A percentile compares a stretch with the other conserved stretches of the same genome.
Evolutionary conservation across 1,140 invertebrate genomes (phyloP).

Genomic region (Lepidurus couesii): DNA sequence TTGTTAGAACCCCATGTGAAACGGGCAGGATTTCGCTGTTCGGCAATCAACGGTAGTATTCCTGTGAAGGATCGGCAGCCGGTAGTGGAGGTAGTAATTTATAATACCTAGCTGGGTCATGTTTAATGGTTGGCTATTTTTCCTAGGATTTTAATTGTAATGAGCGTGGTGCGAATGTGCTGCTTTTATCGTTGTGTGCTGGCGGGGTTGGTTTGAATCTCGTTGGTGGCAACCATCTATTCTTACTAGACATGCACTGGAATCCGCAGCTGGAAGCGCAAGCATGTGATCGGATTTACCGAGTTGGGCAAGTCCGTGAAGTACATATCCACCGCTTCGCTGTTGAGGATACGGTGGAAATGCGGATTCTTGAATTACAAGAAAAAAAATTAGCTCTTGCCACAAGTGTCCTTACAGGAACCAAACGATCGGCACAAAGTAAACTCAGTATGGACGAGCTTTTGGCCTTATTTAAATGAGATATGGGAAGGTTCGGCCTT

Average conservation of each 20-base stretch:
- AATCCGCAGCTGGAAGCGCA: conserved; percentile 89
- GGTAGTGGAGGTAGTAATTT: conserved; percentile 52
- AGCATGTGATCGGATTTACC: conserved; percentile 84
- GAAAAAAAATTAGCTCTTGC: conserved; percentile 72
- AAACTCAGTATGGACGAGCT: conserved; percentile 71
- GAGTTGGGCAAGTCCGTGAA: conserved; percentile 75
- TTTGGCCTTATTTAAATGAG: conserved; percentile 63
- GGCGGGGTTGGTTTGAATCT: conserved; percentile 89
- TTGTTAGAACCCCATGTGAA: conserved; percentile 59
- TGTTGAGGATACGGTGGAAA: conserved; percentile 75
- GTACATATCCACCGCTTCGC: conserved; percentile 82
- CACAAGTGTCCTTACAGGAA: conserved; percentile 64
- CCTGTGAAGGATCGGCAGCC: conserved; percentile 53
- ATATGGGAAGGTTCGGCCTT: neutral
- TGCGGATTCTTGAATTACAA: conserved; percentile 71
- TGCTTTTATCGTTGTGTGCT: conserved; percentile 77
- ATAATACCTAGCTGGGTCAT: neutral
- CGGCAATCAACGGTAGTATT: conserved; percentile 62
- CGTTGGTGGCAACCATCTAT: conserved; percentile 80
- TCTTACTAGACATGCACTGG: conserved; percentile 88
- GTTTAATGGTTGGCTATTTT: conserved; percentile 27
- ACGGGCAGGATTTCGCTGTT: conserved; percentile 48
- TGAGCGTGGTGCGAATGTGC: conserved; percentile 48
- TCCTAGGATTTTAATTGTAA: conserved; percentile 39
- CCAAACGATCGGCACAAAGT: conserved; percentile 50